phyloP scores from a whole-genome alignment of 2,888 invertebrate genomes.

The Brachyptera putata region DNA sequence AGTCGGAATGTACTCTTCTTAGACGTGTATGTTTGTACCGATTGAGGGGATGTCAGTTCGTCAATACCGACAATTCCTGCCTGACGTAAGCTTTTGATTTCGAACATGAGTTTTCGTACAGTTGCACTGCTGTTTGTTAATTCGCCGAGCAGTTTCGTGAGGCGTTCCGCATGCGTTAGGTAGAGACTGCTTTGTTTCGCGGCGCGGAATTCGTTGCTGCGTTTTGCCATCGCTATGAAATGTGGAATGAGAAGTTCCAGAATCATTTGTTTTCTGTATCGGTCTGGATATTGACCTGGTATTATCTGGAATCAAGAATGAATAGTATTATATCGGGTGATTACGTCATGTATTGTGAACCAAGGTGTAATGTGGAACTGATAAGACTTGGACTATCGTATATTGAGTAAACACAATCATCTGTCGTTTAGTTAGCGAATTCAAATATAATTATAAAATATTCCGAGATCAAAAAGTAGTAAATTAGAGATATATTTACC shows the following conservation, averaged over 20 bases:
- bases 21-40: not conserved
- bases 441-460: too few species aligned
- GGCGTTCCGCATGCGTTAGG: conserved; percentile 63
- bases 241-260: conserved; percentile 68
- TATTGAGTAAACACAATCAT: too few species aligned
- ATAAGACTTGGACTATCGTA: too few species aligned
- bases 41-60: not conserved
- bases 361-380: too few species aligned
- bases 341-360: too few species aligned
- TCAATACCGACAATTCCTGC: not conserved
- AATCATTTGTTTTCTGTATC: conserved; percentile 51
- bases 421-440: too few species aligned
- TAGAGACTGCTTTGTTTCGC: conserved; percentile 61
- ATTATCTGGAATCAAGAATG: conserved; percentile 15
- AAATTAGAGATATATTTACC: too few species aligned
- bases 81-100: not conserved
- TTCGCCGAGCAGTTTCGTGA: conserved; percentile 58
- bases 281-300: conserved; percentile 22
- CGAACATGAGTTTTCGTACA: conserved; percentile 2
- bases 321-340: not conserved
- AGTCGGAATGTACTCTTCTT: not conserved
- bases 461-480: too few species aligned
- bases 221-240: conserved; percentile 65
- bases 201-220: conserved; percentile 58
- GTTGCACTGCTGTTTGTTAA: conserved; percentile 44